These are phyloP conservation scores for Plectrocnemia conspersa DNA, from an alignment of 1,140 invertebrate genomes.

Conservation along the genomic window DNA sequence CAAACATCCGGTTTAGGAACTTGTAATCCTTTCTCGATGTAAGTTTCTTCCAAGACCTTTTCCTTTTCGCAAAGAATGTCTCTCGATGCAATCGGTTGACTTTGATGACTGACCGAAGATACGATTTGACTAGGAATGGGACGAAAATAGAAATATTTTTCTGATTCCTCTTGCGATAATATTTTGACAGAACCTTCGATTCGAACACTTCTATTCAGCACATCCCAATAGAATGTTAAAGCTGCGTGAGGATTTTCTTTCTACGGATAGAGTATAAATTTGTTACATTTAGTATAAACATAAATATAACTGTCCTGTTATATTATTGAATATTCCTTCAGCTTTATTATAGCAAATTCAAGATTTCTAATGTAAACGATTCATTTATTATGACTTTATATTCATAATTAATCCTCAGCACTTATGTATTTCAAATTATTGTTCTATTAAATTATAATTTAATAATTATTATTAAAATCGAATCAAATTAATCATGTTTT, in stretches of 20 bases:
- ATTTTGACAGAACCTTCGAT: slow-evolving; percentile 82
- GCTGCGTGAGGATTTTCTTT: slow-evolving; percentile 79
- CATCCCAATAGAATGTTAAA: slow-evolving; percentile 87
- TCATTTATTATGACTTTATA: too few species aligned
- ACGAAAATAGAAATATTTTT: slow-evolving; percentile 77
- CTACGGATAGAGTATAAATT: slow-evolving; percentile 50
- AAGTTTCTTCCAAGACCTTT: slow-evolving; percentile 58
- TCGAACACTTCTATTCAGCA: slow-evolving; percentile 74
- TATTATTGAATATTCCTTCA: not conserved
- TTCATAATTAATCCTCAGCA: too few species aligned
- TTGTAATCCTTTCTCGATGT: slow-evolving; percentile 53
- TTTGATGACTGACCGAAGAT: slow-evolving; percentile 79
- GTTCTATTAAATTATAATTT: too few species aligned
- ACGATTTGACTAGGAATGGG: slow-evolving; percentile 83
- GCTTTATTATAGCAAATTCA: not conserved
- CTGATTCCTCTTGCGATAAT: slow-evolving; percentile 67
- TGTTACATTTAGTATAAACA: slow-evolving; percentile 9
- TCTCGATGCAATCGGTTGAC: slow-evolving; percentile 68
- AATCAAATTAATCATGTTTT: too few species aligned
- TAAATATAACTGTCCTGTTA: too few species aligned
- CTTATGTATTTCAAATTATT: too few species aligned
- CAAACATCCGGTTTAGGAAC: slow-evolving; percentile 70
- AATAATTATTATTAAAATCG: too few species aligned
- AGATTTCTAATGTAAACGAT: too few species aligned
- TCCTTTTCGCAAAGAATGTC: slow-evolving; percentile 66